A percentile compares a stretch with the other conserved stretches of the same genome.
Evolutionary conservation across 1,140 invertebrate genomes (phyloP).

Genomic region (Leguminivora glycinivorella): DNA sequence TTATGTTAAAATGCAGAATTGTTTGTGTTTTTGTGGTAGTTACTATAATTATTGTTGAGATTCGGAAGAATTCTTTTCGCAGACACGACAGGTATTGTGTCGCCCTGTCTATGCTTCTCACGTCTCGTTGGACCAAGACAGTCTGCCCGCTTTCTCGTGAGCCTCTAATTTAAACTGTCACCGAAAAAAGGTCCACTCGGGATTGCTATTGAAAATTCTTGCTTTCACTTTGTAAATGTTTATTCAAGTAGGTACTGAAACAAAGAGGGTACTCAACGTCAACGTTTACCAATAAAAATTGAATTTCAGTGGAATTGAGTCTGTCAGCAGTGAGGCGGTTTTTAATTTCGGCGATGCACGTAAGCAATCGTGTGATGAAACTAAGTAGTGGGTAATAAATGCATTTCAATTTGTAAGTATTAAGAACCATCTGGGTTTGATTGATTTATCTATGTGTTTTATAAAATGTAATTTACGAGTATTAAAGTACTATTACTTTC

Average conservation of each 20-base stretch:
- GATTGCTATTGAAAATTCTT: background rate
- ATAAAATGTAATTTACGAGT: too few relatives aligned
- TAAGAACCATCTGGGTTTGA: too few relatives aligned
- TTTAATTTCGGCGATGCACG: background rate
- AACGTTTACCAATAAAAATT: background rate
- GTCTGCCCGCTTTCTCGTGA: constrained; percentile 17
- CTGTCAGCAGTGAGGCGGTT: background rate
- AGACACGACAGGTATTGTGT: constrained; percentile 24
- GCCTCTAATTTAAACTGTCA: constrained; percentile 23
- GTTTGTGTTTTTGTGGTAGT: background rate
- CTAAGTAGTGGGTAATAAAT: too few relatives aligned
- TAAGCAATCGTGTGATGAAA: too few relatives aligned
- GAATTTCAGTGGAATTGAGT: background rate
- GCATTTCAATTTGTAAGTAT: too few relatives aligned
- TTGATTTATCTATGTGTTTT: too few relatives aligned
- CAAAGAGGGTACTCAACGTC: background rate
- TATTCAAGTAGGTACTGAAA: background rate
- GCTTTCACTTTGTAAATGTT: constrained; percentile 14
- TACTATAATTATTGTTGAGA: background rate
- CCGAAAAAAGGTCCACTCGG: constrained; percentile 11
- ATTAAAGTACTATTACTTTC: too few relatives aligned
- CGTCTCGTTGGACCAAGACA: constrained; percentile 9
- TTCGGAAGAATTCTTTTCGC: background rate
- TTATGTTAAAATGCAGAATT: background rate
- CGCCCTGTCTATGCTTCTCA: constrained; percentile 19